These are phyloP conservation scores for Polypedilum vanderplanki DNA, from an alignment of 1,140 invertebrate genomes.

Conservation along the genomic window DNA sequence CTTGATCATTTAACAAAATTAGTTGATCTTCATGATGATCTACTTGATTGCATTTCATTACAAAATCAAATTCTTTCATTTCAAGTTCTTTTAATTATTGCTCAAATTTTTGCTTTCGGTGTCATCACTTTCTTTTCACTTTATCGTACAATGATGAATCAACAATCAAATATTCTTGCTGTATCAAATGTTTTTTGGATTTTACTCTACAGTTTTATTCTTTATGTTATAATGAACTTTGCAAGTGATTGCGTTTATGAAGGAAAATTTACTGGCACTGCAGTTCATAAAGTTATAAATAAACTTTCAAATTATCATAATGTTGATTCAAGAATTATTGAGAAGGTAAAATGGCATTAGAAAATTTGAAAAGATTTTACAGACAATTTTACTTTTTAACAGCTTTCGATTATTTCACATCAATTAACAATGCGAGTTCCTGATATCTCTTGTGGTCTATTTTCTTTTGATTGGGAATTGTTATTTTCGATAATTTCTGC, in stretches of 20 bases:
- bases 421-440: not conserved
- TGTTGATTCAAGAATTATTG: not conserved
- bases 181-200: not conserved
- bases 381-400: not conserved
- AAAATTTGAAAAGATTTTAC: too few species aligned
- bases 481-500: not conserved
- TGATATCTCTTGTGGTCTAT: not conserved
- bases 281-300: constrained; percentile 2
- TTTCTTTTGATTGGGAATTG: not conserved
- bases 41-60: not conserved
- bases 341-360: not conserved
- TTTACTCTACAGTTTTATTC: not conserved
- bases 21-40: not conserved
- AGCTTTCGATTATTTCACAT: constrained; percentile 2
- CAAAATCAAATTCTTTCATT: constrained; percentile 16
- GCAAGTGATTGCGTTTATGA: not conserved
- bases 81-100: constrained; percentile 8
- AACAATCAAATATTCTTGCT: not conserved
- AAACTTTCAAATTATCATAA: not conserved
- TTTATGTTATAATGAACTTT: not conserved
- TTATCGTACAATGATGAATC: not conserved
- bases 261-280: constrained; percentile 4
- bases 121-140: not conserved
- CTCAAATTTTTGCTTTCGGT: constrained; percentile 15
- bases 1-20: constrained; percentile 21